These are phyloP conservation scores for Anastrepha ludens DNA, from an alignment of 1,140 invertebrate species.

Conservation along the genomic window DNA sequence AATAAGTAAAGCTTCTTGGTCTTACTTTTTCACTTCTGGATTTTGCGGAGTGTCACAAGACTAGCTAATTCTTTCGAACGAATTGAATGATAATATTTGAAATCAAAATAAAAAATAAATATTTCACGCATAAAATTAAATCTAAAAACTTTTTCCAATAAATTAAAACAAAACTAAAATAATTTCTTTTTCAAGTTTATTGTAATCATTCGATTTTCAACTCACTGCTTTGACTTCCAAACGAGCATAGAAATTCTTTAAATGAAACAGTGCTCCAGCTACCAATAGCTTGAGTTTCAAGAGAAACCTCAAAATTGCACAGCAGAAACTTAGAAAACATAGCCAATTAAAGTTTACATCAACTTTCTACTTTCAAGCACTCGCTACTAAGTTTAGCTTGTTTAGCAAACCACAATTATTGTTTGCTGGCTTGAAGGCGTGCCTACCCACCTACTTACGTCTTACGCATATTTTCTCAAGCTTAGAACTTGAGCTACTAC, in stretches of 20 bases:
- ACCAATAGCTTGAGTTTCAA: background rate
- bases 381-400: background rate
- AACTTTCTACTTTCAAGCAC: background rate
- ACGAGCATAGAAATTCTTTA: background rate
- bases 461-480: background rate
- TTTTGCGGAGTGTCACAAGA: too few species aligned
- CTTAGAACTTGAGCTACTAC: background rate
- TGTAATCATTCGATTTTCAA: too few species aligned
- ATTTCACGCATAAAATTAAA: too few species aligned
- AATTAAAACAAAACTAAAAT: too few species aligned
- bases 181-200: too few species aligned
- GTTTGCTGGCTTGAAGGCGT: background rate
- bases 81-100: too few species aligned
- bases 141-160: too few species aligned
- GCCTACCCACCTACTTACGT: background rate
- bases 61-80: too few species aligned
- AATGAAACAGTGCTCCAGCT: background rate
- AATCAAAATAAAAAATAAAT: too few species aligned
- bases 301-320: background rate
- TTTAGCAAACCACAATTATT: background rate
- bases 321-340: background rate
- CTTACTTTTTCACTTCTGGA: too few species aligned
- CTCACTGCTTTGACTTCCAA: background rate
- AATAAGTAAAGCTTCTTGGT: too few species aligned
- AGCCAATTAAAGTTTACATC: background rate